Percentiles rank a stretch among this genome's conserved stretches.
Conservation (phyloP, 2,113 vertebrate genomes). For the Lathamus discolor region DNA sequence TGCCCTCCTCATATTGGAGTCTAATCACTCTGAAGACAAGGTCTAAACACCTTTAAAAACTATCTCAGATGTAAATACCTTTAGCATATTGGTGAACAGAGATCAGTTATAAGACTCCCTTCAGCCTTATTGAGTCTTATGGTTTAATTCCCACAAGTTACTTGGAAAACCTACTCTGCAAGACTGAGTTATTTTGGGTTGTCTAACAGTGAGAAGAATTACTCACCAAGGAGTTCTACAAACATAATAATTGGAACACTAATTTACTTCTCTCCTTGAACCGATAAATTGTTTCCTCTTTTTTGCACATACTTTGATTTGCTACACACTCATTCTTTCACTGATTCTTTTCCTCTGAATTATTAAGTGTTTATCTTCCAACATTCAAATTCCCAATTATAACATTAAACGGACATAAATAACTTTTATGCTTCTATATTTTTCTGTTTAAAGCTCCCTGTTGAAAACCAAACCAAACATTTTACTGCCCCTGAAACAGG, state of each 20-base stretch:
- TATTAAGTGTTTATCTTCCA: constrained; percentile 44
- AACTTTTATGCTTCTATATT: not conserved
- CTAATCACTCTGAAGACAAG: not conserved
- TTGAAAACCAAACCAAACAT: constrained; percentile 5
- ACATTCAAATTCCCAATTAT: constrained; percentile 22
- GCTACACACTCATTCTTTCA: not conserved
- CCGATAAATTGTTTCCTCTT: constrained; percentile 48
- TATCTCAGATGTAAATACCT: not conserved
- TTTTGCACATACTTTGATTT: constrained; percentile 30
- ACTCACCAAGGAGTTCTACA: constrained; percentile 38
- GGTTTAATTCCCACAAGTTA: not conserved
- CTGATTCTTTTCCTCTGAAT: not conserved
- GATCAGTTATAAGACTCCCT: not conserved
- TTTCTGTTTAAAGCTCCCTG: constrained; percentile 13
- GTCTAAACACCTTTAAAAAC: not conserved
- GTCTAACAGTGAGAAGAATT: constrained; percentile 31
- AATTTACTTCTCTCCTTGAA: constrained; percentile 45
- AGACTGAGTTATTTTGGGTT: constrained; percentile 29
- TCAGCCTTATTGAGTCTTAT: not conserved
- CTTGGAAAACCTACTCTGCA: constrained; percentile 1
- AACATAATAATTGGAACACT: constrained; percentile 45
- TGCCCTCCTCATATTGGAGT: not conserved
- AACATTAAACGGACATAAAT: constrained; percentile 28
- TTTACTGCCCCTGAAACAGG: not conserved
- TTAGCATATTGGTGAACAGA: not conserved